phyloP scores from a whole-genome alignment of 1,140 invertebrate species.

The Cotesia chilonis region DNA sequence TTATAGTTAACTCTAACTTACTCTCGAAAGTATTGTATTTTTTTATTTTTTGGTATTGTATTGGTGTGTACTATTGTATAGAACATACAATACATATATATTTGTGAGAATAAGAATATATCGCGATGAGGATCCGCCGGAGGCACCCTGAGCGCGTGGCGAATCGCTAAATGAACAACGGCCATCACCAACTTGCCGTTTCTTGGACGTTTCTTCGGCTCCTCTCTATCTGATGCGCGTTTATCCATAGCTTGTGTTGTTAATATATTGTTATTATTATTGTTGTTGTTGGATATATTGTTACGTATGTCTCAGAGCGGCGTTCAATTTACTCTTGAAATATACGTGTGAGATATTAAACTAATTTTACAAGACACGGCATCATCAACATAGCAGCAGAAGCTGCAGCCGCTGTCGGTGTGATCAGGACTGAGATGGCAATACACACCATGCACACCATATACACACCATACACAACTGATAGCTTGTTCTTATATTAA shows the following conservation, averaged over 20 bases:
- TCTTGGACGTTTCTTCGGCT: constrained; percentile 26
- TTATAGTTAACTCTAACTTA: background rate
- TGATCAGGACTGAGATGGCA: too few relatives aligned
- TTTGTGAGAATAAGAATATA: constrained; percentile 12
- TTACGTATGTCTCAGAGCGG: too few relatives aligned
- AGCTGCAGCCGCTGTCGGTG: background rate
- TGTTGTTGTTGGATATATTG: too few relatives aligned
- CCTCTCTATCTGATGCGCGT: constrained; percentile 16
- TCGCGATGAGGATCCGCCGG: constrained; percentile 34
- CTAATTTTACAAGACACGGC: constrained; percentile 8
- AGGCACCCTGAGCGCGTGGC: constrained; percentile 41
- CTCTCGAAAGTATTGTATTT: background rate
- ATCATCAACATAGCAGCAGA: constrained; percentile 11
- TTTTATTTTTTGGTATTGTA: too few relatives aligned
- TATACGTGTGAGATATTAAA: constrained; percentile 29
- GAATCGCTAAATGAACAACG: constrained; percentile 47
- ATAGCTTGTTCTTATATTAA: background rate
- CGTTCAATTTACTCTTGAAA: constrained; percentile 42
- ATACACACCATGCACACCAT: background rate
- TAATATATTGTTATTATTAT: constrained; percentile 17
- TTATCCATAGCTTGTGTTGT: constrained; percentile 9
- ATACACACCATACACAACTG: background rate
- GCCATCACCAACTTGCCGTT: constrained; percentile 36
- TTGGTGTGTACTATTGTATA: background rate
- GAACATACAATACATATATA: constrained; percentile 26